Evolutionary conservation across 2,888 invertebrate genomes (phyloP).

Genomic region (Limnephilus lunatus): DNA sequence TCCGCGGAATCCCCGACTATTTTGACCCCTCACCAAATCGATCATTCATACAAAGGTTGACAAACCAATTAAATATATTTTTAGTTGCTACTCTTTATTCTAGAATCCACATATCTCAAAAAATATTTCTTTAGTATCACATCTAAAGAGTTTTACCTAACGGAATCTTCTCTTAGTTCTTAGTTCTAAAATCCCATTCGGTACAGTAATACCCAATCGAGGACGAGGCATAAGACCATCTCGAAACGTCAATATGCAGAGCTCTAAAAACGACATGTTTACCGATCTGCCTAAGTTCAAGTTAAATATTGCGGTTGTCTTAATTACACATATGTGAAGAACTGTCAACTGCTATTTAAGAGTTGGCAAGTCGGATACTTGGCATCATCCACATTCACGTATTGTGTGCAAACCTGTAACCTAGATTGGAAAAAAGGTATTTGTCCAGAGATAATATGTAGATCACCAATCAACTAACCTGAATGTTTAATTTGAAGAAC

Average conservation of each 20-base stretch:
- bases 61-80: background rate
- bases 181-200: background rate
- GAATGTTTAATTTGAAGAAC: background rate
- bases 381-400: background rate
- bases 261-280: background rate
- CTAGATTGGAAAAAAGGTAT: background rate
- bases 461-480: background rate
- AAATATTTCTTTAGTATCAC: background rate
- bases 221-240: background rate
- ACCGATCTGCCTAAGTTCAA: background rate
- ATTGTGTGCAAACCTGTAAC: background rate
- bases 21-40: too few species aligned
- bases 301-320: slow-evolving; percentile 4
- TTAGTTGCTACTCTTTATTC: too few species aligned
- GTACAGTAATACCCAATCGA: background rate
- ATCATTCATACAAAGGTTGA: background rate
- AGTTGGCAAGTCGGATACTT: background rate
- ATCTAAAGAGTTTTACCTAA: background rate
- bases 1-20: too few species aligned
- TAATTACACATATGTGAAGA: background rate
- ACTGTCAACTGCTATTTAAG: background rate
- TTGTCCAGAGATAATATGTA: background rate
- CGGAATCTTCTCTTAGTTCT: background rate
- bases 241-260: background rate
- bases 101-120: background rate